phyloP scores from a whole-genome alignment of 2,113 vertebrate species.

The Siniperca chuatsi region DNA sequence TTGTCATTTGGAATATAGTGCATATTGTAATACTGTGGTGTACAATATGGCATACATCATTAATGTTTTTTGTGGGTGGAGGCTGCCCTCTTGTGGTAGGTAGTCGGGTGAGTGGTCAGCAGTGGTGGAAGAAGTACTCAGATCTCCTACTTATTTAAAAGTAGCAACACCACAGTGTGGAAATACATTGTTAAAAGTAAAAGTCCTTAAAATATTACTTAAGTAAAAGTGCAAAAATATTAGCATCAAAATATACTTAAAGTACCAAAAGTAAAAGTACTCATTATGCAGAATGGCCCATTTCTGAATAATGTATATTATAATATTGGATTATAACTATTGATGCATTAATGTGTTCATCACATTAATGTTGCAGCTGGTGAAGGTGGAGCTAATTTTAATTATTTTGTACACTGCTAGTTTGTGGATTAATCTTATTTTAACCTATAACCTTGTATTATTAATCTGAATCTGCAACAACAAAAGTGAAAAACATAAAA shows the following conservation, averaged over 20 bases:
- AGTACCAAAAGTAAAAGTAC: background rate
- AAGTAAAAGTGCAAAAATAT: background rate
- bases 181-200: background rate
- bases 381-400: background rate
- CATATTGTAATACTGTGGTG: background rate
- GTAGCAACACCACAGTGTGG: background rate
- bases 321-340: background rate
- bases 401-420: background rate
- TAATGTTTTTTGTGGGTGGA: constrained; percentile 1
- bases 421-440: background rate
- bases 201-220: background rate
- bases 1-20: background rate
- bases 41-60: background rate
- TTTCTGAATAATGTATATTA: background rate
- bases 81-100: constrained; percentile 55
- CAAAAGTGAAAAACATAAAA: background rate
- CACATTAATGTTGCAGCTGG: background rate
- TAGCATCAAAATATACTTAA: background rate
- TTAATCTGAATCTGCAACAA: background rate
- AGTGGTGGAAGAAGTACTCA: background rate
- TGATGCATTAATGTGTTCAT: background rate
- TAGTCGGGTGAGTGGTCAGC: background rate
- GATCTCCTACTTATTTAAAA: background rate
- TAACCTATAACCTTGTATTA: background rate
- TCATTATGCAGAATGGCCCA: background rate